These are phyloP conservation scores for Eustalomyia histrio DNA, from an alignment of 2,888 invertebrate genomes.

Conservation along the genomic window DNA sequence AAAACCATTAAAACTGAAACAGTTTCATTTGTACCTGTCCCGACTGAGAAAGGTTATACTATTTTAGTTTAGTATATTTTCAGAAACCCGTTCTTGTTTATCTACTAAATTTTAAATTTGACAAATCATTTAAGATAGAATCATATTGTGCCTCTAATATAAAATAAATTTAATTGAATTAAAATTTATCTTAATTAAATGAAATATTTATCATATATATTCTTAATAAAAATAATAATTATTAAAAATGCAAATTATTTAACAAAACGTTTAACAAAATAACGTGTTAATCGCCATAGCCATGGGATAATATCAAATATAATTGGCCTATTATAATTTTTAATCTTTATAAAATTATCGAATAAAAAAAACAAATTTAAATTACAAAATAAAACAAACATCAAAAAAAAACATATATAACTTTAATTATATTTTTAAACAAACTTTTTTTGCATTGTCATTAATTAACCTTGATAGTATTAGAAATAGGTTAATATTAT, in stretches of 20 bases:
- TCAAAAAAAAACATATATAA: not conserved
- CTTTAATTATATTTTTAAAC: constrained; percentile 5
- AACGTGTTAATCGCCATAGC: not conserved
- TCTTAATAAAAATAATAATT: too few species aligned
- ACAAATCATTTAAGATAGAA: too few species aligned
- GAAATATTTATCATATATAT: too few species aligned
- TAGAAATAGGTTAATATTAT: constrained; percentile 27
- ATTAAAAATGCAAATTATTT: not conserved
- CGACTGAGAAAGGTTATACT: too few species aligned
- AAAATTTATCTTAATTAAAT: too few species aligned
- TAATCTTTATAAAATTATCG: not conserved
- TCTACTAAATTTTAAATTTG: too few species aligned
- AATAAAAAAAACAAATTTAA: not conserved
- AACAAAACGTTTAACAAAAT: not conserved
- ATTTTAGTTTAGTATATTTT: too few species aligned
- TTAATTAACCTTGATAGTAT: not conserved
- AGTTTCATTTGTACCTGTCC: too few species aligned
- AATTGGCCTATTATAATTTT: constrained; percentile 2
- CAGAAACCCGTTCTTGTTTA: too few species aligned
- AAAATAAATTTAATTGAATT: too few species aligned
- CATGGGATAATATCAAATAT: not conserved
- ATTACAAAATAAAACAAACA: not conserved
- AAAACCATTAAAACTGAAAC: too few species aligned
- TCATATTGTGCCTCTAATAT: too few species aligned
- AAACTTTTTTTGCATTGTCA: constrained; percentile 5